Base-by-base conservation (phyloP, 2,797 vertebrate species). In the Sciaenops ocellatus region DNA sequence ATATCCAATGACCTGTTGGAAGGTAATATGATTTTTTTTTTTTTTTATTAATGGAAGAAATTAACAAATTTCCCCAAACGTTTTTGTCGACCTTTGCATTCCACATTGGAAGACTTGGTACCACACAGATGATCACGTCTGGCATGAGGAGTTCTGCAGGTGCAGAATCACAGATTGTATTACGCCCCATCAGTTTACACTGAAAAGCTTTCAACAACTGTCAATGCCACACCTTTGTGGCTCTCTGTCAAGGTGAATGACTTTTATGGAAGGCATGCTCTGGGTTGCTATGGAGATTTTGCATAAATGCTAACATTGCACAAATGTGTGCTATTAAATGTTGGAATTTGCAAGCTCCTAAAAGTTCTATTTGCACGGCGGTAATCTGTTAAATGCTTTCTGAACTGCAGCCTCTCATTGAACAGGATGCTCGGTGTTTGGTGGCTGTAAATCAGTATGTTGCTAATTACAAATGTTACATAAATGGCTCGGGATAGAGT, bases 401-500 rank as follows among this genome's bases (percentile, higher is more conserved):
- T 66, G 17, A 67, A 38, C 51, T 56, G 15, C 38, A 44, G 22
- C 12, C 22, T 44, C 64, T 80, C 54, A 70, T 80, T 87, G 51
- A 84, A 69, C 44, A 52, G 22, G 69, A 75, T 73, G 62, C 16
- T 3, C 16, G 42, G 59, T 64, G 55, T 85, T 84, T 81, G 51
- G 66, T 78, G 62, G 65, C 65, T 79, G 55, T 78, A 85, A 86
- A 82, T 74, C 73, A 84, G 77, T 66, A 59, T 79, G 90, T 89
- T 91, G 61, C 92, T 92, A 89, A 89, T 92, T 87, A 83, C 83
- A 91, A 88, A 87, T 87, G 66, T 91, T 87, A 85, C 65, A 80
- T 90, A 92, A 90, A 88, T 69, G 26, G 80, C 69, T 68, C 16
- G 16, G 74, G 85, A 85, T 91, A 79, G 65, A 24, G 79, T 93